Conservation (phyloP, 2,113 vertebrate species). For the Cyanoliseus patagonus region DNA sequence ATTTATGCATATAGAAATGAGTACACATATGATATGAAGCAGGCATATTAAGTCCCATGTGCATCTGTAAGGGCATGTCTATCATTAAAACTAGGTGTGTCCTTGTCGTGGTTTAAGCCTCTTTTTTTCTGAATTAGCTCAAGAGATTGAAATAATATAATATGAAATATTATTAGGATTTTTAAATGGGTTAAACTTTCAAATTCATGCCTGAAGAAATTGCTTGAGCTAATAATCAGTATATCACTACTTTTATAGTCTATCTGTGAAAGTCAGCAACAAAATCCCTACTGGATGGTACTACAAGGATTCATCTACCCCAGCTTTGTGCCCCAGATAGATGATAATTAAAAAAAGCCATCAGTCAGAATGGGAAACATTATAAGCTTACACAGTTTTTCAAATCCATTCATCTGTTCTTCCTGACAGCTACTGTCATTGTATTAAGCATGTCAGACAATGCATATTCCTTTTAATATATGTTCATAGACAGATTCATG, state of each 20-base stretch:
- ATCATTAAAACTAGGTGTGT: fast-evolving
- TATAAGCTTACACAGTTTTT: not conserved
- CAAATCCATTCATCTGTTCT: not conserved
- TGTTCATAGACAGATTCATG: not conserved
- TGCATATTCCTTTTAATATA: not conserved
- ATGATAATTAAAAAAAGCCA: not conserved
- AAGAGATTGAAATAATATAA: not conserved
- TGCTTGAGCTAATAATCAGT: not conserved
- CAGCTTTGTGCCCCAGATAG: not conserved
- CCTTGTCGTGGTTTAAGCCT: not conserved
- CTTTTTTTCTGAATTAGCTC: not conserved
- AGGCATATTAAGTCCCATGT: not conserved
- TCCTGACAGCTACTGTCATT: not conserved
- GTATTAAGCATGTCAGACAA: not conserved
- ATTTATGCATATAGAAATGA: not conserved
- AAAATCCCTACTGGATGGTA: not conserved
- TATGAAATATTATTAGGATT: not conserved
- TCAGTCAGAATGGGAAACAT: not conserved
- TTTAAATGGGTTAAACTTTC: not conserved
- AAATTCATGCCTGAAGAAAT: not conserved
- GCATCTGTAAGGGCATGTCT: not conserved
- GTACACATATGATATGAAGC: not conserved
- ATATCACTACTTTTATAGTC: not conserved
- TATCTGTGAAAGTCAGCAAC: not conserved
- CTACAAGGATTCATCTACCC: not conserved